Conservation (phyloP, 2,113 vertebrate genomes). For the Coptodon rendalli region DNA sequence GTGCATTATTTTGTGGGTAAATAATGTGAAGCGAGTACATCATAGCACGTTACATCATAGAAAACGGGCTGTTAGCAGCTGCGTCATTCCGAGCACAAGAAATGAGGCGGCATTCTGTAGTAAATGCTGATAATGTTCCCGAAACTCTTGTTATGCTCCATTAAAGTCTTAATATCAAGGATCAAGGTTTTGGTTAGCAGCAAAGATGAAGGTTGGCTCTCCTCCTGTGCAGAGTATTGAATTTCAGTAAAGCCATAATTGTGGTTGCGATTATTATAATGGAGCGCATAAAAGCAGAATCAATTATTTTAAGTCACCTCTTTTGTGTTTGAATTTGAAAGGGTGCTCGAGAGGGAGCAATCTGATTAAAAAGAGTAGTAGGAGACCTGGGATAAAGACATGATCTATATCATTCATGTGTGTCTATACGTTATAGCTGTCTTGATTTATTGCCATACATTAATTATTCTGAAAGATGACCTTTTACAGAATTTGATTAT, state of each 20-base stretch:
- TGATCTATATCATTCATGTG: slow-evolving; percentile 69
- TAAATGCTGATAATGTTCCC: slow-evolving; percentile 2
- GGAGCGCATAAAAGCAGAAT: slow-evolving; percentile 67
- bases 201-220: slow-evolving; percentile 37
- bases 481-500: slow-evolving; percentile 59
- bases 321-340: slow-evolving; percentile 69
- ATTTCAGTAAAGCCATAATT: slow-evolving; percentile 58
- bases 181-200: slow-evolving; percentile 14
- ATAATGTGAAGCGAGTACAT: neutral
- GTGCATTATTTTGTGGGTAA: neutral
- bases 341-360: slow-evolving; percentile 50
- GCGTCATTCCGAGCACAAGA: neutral
- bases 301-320: slow-evolving; percentile 72
- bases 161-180: slow-evolving; percentile 29
- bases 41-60: neutral
- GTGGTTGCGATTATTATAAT: slow-evolving; percentile 67
- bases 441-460: slow-evolving; percentile 62
- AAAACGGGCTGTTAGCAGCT: neutral
- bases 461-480: slow-evolving; percentile 67
- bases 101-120: neutral
- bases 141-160: slow-evolving; percentile 15
- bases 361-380: slow-evolving; percentile 71
- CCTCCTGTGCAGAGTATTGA: slow-evolving; percentile 15
- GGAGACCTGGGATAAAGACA: slow-evolving; percentile 54
- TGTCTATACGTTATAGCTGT: slow-evolving; percentile 62